These are phyloP conservation scores for Lathronympha strigana DNA, from an alignment of 2,888 invertebrate genomes.

Conservation along the genomic window DNA sequence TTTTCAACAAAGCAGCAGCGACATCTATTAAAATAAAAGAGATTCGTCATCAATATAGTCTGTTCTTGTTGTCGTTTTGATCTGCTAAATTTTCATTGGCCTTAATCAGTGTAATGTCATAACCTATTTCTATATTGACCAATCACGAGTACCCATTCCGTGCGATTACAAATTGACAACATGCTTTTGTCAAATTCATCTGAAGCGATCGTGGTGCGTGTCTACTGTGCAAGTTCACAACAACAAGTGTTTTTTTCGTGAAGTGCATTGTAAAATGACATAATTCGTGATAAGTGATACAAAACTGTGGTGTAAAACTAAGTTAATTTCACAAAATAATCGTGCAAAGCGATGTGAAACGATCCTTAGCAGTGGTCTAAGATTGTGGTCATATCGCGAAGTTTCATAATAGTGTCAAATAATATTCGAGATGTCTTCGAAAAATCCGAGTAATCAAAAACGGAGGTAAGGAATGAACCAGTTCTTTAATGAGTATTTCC, in stretches of 20 bases:
- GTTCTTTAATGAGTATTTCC: conserved; percentile 1
- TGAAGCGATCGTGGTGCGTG: conserved; percentile 48
- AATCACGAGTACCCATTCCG: conserved; percentile 15
- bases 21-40: conserved; percentile 26
- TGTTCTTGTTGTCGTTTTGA: conserved; percentile 13
- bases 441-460: conserved; percentile 87
- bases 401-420: conserved; percentile 73
- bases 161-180: conserved; percentile 26
- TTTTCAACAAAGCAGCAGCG: conserved; percentile 21
- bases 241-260: conserved; percentile 76
- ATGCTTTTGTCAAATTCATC: conserved; percentile 37
- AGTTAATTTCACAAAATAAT: conserved; percentile 60
- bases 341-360: conserved; percentile 80
- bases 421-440: conserved; percentile 75
- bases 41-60: conserved; percentile 1
- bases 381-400: conserved; percentile 81
- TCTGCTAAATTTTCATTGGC: conserved; percentile 16
- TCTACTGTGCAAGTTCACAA: conserved; percentile 76
- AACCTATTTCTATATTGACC: conserved; percentile 10
- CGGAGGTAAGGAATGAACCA: conserved; percentile 82
- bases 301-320: conserved; percentile 60
- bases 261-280: conserved; percentile 79
- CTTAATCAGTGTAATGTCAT: background rate
- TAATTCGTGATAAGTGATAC: conserved; percentile 72
- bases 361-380: conserved; percentile 84